Base-by-base conservation (phyloP, 2,888 invertebrate genomes). In the Luffia ferchaultella region DNA sequence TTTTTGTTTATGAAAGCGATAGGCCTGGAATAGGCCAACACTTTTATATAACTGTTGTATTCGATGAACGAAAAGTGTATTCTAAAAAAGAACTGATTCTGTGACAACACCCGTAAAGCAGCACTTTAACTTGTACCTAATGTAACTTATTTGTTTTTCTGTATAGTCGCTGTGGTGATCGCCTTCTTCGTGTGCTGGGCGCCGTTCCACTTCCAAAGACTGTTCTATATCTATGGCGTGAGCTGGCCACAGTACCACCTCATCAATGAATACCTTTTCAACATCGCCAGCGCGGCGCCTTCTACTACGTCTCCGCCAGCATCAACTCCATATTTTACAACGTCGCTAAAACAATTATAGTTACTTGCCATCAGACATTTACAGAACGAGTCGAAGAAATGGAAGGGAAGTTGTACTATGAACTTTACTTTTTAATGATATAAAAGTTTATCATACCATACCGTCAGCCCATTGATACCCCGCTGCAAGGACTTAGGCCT, bases 111-210 rank as follows among this genome's bases (percentile, higher is more conserved):
- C n/a, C n/a, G n/a, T n/a, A n/a, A n/a, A n/a, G n/a, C n/a, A n/a
- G n/a, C n/a, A n/a, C n/a, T n/a, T n/a, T n/a, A n/a, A n/a, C n/a
- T n/a, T n/a, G n/a, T n/a, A n/a, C n/a, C n/a, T n/a, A n/a, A n/a
- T n/a, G n/a, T n/a, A n/a, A n/a, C n/a, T n/a, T n/a, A n/a, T n/a
- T n/a, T n/a, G n/a, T 52, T 52, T 49, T 50, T 45, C 16, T 7
- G 83, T 86, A n/a, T 84, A 97, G 97, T 93, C 59, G 95, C 95
- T 1, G 97, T 97, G 18, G 97, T 97, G 50, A 86, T 96, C 5
- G 92, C 94, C 30, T 97, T 97, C 85, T 97, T 97, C 83, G 83
- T 96, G 12, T 96, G 97, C 76, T 97, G 97, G 97, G 95, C 96
- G 0, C 97, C 97, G 19, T 97, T 97, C 82, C 97, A 97, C 80